Evolutionary conservation across 2,113 vertebrate species (phyloP), one percentile per base, ranked within the genome.

Genomic region (Pangasianodon hypophthalmus): DNA sequence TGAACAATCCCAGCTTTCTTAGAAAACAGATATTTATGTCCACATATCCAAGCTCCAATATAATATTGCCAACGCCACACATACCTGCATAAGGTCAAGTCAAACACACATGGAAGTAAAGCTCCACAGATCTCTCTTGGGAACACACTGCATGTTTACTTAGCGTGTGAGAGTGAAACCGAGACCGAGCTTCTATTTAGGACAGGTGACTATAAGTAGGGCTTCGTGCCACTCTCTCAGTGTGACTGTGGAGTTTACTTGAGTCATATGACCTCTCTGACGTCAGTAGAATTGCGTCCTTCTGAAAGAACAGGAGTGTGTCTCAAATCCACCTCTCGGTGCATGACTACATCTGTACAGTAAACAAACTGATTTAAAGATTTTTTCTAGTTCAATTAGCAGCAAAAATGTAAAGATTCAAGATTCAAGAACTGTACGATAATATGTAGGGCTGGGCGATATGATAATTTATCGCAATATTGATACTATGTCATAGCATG

Each of bases 171-270:
- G 86, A 21, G 60, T 56, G 73, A 87, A 64, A 87, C 75, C n/a
- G 88, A 88, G n/a, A 86, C 37, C 4, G 58, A 48, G 75, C 84
- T 41, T 86, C 87, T 77, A 86, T 84, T 90, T 91, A 86, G 67
- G 29, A 69, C 52, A 26, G 67, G 88, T 54, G 73, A 90, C 64
- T 92, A 88, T 46, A 93, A 94, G 92, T 88, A 90, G 91, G 77
- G 52, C 89, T 62, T 52, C 86, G 82, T 92, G 91, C 14, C 32
- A 87, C 85, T 83, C 37, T 83, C 29, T 58, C 87, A 91, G 85
- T 85, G 62, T 93, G 93, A 93, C 92, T 54, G 88, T 77, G 32
- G 89, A 41, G 85, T 89, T 89, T 86, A 88, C 69, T 92, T 80
- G 46, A 44, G 88, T 93, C 88, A 88, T 90, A 88, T 92, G 92